Base-by-base conservation (phyloP, 2,888 invertebrate species). In the Agrypnus murinus region DNA sequence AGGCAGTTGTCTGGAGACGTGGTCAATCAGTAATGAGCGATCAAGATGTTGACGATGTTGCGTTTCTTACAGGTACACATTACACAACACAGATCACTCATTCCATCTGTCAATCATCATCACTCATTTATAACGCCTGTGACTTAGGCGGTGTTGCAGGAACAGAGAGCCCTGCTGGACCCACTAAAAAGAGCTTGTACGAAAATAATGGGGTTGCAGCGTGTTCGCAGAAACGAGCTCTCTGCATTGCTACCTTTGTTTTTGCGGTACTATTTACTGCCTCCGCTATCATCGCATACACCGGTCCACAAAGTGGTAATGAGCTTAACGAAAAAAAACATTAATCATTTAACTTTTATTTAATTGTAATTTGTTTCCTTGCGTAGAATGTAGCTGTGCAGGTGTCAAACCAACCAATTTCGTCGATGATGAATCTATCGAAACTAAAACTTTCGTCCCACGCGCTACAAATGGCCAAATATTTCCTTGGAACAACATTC, bases 31-130 rank as follows among this genome's bases (percentile, higher is more conserved):
- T 92, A 88, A 89, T 95, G 95, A 95, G 94, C 86, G 95, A 96
- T 84, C 95, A 94, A 85, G 96, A 96, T 88, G 91, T 96, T 84
- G 96, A 96, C 85, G 96, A 96, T 88, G 95, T 95, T 82, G 95
- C 96, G 74, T 96, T 96, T 88, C 88, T 96, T 86, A 95, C 95
- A 88, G 95, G 95, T 94, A 84, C 83, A 78, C 77, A 77, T 77
- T 79, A 80, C 76, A 80, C 77, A 71, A 77, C 81, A 80, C 79
- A 80, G 75, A 79, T 82, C 82, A 77, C 81, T 76, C 72, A 74
- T 66, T 75, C 75, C 73, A 72, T 74, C 73, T 75, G 74, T 73
- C 75, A 75, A 69, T 75, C 76, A 74, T 76, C 76, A 68, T 72
- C 75, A 67, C 74, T 84, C 78, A 83, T 84, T 77, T 82, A 83